Evolutionary conservation across 2,888 invertebrate genomes (phyloP).

Genomic region (Stomorhina lunata): DNA sequence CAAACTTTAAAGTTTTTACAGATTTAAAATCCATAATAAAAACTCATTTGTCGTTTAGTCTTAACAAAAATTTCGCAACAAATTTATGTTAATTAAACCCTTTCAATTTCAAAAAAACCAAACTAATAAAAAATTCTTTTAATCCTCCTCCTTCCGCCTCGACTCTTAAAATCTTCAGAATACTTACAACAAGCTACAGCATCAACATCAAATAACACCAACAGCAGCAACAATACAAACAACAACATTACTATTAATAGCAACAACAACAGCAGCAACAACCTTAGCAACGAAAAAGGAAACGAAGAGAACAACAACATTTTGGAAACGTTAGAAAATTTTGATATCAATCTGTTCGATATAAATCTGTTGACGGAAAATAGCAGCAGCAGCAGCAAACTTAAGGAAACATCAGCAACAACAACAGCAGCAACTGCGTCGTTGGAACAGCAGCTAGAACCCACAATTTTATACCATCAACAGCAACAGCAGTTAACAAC

Average conservation of each 20-base stretch:
- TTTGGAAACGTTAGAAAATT: conserved; percentile 72
- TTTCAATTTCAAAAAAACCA: too few relatives aligned
- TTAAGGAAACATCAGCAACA: conserved; percentile 39
- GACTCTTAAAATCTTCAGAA: too few relatives aligned
- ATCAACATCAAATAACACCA: conserved; percentile 69
- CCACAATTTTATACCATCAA: not conserved
- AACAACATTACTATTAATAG: conserved; percentile 68
- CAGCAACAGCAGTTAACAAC: conserved; percentile 30
- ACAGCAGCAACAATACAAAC: conserved; percentile 71
- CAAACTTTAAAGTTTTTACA: too few relatives aligned
- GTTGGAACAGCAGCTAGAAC: too few relatives aligned
- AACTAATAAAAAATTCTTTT: conserved; percentile 6
- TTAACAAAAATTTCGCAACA: too few relatives aligned
- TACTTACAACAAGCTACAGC: conserved; percentile 74
- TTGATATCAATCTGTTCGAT: conserved; percentile 77
- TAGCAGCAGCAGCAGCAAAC: conserved; percentile 33
- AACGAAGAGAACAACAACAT: conserved; percentile 62
- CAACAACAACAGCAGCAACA: conserved; percentile 69
- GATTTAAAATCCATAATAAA: too few relatives aligned
- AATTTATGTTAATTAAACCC: too few relatives aligned
- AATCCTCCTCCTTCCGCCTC: too few relatives aligned
- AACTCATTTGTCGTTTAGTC: too few relatives aligned
- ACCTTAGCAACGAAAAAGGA: conserved; percentile 67
- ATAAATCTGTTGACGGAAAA: conserved; percentile 74
- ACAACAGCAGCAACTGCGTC: conserved; percentile 7